Evolutionary conservation across 2,113 vertebrate species (phyloP), one percentile per base, ranked within the genome.

Genomic region (Micromys minutus): DNA sequence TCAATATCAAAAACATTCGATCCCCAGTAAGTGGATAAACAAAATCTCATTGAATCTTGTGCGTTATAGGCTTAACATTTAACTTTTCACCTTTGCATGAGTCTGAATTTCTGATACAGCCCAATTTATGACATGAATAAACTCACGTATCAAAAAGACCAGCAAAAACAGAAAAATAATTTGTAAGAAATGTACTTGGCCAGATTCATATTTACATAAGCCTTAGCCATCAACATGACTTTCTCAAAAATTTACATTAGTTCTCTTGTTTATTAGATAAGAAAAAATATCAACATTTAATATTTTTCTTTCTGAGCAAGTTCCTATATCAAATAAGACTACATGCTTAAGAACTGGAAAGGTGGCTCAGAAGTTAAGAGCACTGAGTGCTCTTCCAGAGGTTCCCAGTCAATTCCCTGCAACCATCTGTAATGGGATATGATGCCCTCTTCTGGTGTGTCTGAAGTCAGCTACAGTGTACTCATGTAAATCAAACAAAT

Each of bases 201-300:
- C 77, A 86, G 57, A 55, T 57, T 52, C 71, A 79, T 61, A 71
- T 29, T 55, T 94, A 72, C 8, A 80, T 3, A 79, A 90, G 42
- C 63, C 61, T 31, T 91, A 96, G 7, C 7, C 26, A 90, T 17
- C 29, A 95, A 47, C 4, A 12, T 7, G 2, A 93, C 74, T 91
- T 96, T 89, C 34, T 88, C 39, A 47, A 93, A 34, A 65, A 76
- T 71, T 93, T 94, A 85, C 55, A 52, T 59, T 87, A 61, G n/a
- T 59, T 80, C 77, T 47, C 55, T 81, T n/a, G 12, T 45, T 89
- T 89, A n/a, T 21, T 52, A 95, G 61, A 34, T 47, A 39, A 92
- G 71, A 10, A 3, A 39, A 57, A 77, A 47, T 17, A 93, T 6
- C 57, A 86, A 34, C 17, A 92, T 39, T 92, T 3, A 80, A 4